Conservation (phyloP, 2,888 invertebrate species). For the Adelognathus sp. region DNA sequence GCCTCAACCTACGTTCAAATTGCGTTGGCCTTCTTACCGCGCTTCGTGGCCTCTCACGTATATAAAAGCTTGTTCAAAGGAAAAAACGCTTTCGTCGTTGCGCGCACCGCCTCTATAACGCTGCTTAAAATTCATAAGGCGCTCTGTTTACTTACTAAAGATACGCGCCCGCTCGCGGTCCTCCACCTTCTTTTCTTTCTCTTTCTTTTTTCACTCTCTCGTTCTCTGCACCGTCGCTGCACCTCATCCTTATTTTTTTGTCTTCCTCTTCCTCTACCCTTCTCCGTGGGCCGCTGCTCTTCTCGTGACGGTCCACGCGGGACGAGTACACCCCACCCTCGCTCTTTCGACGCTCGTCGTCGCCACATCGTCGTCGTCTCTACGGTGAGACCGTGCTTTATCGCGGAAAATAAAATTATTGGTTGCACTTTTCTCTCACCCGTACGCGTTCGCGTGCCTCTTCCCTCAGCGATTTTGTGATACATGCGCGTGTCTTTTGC, state of each 20-base stretch:
- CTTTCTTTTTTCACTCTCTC: slow-evolving; percentile 3
- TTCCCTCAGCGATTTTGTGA: no score
- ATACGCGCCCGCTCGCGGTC: slow-evolving; percentile 67
- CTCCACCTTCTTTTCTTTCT: slow-evolving; percentile 25
- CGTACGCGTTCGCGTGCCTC: not conserved
- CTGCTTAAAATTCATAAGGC: slow-evolving; percentile 80
- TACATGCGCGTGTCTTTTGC: no score
- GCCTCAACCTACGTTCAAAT: not conserved
- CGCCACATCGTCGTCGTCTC: not conserved
- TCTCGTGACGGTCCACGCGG: slow-evolving; percentile 15
- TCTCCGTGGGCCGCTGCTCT: slow-evolving; percentile 11
- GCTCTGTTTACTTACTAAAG: slow-evolving; percentile 80
- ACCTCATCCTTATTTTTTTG: slow-evolving; percentile 27
- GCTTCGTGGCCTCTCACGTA: slow-evolving; percentile 24
- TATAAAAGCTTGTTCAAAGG: slow-evolving; percentile 65
- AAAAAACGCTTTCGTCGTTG: slow-evolving; percentile 66
- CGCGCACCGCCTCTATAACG: slow-evolving; percentile 58
- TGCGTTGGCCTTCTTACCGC: slow-evolving; percentile 38
- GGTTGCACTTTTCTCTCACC: slow-evolving; percentile 71
- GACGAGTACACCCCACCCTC: not conserved
- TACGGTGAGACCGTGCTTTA: slow-evolving; percentile 65
- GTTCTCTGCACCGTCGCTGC: slow-evolving; percentile 33
- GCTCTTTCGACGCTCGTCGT: slow-evolving; percentile 1
- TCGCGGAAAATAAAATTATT: slow-evolving; percentile 78
- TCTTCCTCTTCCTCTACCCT: slow-evolving; percentile 1